Percentiles rank a stretch among this genome's conserved stretches.
phyloP scores from a whole-genome alignment of 2,888 invertebrate species.

The Atethmia centrago region DNA sequence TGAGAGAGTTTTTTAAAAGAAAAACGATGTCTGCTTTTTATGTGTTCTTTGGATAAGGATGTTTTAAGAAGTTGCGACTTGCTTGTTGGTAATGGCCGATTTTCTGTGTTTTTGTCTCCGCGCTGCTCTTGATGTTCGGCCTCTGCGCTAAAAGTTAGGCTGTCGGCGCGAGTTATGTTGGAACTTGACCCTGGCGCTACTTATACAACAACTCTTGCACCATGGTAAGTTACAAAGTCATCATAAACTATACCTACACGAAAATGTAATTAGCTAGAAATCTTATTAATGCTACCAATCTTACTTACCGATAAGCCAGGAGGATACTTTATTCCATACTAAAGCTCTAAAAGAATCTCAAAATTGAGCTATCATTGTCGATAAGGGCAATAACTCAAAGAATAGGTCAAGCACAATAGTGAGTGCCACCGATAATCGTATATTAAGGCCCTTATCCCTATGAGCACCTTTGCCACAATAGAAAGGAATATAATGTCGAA shows the following conservation, averaged over 20 bases:
- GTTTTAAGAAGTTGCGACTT: constrained; percentile 84
- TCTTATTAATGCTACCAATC: constrained; percentile 19
- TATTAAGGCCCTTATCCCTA: constrained; percentile 90
- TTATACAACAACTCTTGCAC: constrained; percentile 31
- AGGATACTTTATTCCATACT: constrained; percentile 57
- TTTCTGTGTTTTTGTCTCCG: constrained; percentile 73
- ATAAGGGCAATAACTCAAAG: constrained; percentile 87
- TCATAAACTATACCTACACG: not conserved
- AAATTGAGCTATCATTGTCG: constrained; percentile 83
- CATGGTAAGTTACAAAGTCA: constrained; percentile 13
- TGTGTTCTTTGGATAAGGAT: constrained; percentile 89
- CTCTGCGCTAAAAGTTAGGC: constrained; percentile 56
- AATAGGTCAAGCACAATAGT: constrained; percentile 90
- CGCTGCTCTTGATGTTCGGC: constrained; percentile 63
- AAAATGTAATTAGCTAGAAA: constrained; percentile 21
- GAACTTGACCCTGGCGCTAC: constrained; percentile 53
- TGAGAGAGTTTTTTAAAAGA: constrained; percentile 91
- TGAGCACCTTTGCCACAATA: constrained; percentile 89
- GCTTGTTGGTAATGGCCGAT: constrained; percentile 78
- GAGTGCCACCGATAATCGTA: constrained; percentile 90
- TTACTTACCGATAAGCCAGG: constrained; percentile 33
- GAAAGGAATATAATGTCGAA: constrained; percentile 90
- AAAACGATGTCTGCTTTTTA: constrained; percentile 91
- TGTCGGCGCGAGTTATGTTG: constrained; percentile 35
- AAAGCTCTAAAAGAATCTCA: constrained; percentile 73